Evolutionary conservation across 2,888 invertebrate genomes (phyloP), one percentile per base, ranked within the genome.

Genomic region (Cheilosia soror): DNA sequence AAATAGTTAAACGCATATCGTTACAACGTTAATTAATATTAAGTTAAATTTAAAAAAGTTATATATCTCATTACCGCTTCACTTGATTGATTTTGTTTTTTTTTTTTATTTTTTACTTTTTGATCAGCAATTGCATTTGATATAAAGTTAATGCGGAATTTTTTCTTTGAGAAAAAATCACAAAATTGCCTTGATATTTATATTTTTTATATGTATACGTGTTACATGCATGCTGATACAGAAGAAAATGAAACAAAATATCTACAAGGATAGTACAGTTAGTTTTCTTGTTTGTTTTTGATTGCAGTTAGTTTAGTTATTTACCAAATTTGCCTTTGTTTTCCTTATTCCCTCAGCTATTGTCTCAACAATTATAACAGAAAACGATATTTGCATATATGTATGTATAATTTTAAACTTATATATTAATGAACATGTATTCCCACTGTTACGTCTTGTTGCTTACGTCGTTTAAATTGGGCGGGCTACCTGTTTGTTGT

Each of bases 361-460:
- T 80, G 80, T 84, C 80, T 76, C 40, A 57, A 27, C 63, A 77
- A 69, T 63, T 53, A 62, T 20, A 40, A 58, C 20, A 25, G 6
- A 40, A 51, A 60, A 25, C 13, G 7, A 47, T 63, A 31, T 15
- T 5, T 63, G 5, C 31, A n/a, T 62, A 40, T 47, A 47, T 27
- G 6, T 29, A 9, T 29, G 25, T 42, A 47, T 44, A 51, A 68
- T 58, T 55, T 57, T 79, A 71, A 85, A 68, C 90, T 91, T 91
- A 92, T 89, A 92, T 92, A 91, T 92, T 92, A 90, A 92, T 92
- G 89, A 92, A 92, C 91, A 92, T 91, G 89, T 91, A 89, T 91
- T 92, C 92, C 92, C 92, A 92, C 91, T 92, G 92, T 92, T 92
- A 92, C 92, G 92, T 92, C 89, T 92, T 92, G 87, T 90, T 92